A percentile compares a stretch with the other conserved stretches of the same genome.
These are phyloP conservation scores for Porites evermanni DNA, from an alignment of 92 coral and sea anemone species.

Conservation along the genomic window DNA sequence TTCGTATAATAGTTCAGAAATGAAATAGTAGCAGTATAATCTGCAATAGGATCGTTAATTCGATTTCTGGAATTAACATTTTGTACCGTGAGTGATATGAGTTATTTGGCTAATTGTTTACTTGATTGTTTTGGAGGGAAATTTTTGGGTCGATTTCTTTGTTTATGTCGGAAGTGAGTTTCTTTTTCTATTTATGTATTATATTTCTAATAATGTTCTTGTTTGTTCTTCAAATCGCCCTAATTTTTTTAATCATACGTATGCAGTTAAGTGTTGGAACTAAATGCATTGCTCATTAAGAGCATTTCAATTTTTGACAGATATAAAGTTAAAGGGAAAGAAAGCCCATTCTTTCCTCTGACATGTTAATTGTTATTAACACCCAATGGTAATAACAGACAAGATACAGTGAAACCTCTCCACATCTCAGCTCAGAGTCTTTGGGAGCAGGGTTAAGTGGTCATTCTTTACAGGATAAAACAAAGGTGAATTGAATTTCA, in stretches of 20 bases:
- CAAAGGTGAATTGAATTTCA: no score
- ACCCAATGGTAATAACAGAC: neutral
- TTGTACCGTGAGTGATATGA: neutral
- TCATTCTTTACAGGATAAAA: no score
- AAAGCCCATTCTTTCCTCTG: no score
- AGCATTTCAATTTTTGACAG: conserved; percentile 23
- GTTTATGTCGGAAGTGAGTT: conserved; percentile 35
- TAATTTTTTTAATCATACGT: neutral
- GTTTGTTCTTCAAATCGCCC: neutral
- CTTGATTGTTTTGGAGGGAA: neutral
- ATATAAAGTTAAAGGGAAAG: neutral
- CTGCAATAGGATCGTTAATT: neutral
- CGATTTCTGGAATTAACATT: neutral
- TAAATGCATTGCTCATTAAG: neutral
- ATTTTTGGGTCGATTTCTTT: neutral
- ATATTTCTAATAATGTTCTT: neutral
- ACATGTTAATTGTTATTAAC: neutral
- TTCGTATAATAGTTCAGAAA: neutral
- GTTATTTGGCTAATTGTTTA: neutral
- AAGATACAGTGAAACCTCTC: no score
- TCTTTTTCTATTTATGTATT: neutral
- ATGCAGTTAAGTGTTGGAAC: neutral
- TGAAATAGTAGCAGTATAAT: neutral
- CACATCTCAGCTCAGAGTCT: no score
- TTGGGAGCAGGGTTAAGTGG: no score